Conservation (phyloP, 2,888 invertebrate genomes). For the Laspeyria flexula region DNA sequence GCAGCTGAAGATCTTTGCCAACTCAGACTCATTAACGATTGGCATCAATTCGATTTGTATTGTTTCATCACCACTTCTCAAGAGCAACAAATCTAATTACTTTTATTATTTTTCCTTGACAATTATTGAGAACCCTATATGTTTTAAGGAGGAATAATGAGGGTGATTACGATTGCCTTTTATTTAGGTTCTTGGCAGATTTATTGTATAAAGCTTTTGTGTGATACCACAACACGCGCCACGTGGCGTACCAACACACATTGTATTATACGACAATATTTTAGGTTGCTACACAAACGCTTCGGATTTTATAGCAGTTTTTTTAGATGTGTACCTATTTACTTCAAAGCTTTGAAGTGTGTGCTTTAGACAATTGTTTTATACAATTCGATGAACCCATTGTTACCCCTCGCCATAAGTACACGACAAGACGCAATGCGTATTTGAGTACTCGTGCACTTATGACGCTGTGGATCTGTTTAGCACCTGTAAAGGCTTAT, state of each 20-base stretch:
- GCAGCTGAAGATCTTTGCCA: constrained; percentile 47
- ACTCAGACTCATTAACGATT: constrained; percentile 40
- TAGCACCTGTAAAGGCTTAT: constrained; percentile 17
- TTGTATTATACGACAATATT: constrained; percentile 44
- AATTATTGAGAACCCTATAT: not conserved
- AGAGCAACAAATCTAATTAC: constrained; percentile 17
- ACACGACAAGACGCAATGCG: constrained; percentile 5
- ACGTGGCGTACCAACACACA: constrained; percentile 30
- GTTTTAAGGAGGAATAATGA: constrained; percentile 26
- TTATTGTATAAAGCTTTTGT: constrained; percentile 48
- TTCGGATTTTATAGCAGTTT: constrained; percentile 49
- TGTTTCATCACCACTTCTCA: constrained; percentile 27
- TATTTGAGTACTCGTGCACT: constrained; percentile 1
- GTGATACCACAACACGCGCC: constrained; percentile 38
- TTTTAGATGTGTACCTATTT: constrained; percentile 39
- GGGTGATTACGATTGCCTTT: constrained; percentile 24
- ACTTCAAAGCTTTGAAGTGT: constrained; percentile 49
- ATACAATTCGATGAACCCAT: constrained; percentile 18
- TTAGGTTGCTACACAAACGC: constrained; percentile 52
- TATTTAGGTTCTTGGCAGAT: constrained; percentile 37
- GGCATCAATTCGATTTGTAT: constrained; percentile 38
- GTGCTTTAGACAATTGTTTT: constrained; percentile 38
- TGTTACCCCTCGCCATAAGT: constrained; percentile 25
- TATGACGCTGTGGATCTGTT: constrained; percentile 24
- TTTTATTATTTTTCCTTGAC: constrained; percentile 22